Conservation (phyloP, 1,140 invertebrate species). For the roundworm (Caenorhabditis elegans) region WBcel235 BX284604.4:12216001-12216500, state of each 20-base stretch:
- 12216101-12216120: not conserved
- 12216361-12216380: no score
- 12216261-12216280: not conserved
- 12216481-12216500: no score
- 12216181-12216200: not conserved
- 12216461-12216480: no score
- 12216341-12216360: no score
- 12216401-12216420: no score
- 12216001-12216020: not conserved
- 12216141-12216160: conserved; percentile 1
- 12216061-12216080: conserved; percentile 18
- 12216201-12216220: not conserved
- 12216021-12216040: not conserved
- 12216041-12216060: not conserved
- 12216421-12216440: no score
- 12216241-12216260: not conserved
- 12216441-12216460: no score
- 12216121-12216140: not conserved
- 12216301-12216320: no score
- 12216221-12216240: not conserved
- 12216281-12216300: no score
- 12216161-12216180: not conserved
- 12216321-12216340: no score
- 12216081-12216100: not conserved
- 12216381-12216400: no score